Percentiles rank a stretch among this genome's conserved stretches.
phyloP scores from a whole-genome alignment of 2,888 invertebrate species.

The Cyrtodaria siliqua region DNA sequence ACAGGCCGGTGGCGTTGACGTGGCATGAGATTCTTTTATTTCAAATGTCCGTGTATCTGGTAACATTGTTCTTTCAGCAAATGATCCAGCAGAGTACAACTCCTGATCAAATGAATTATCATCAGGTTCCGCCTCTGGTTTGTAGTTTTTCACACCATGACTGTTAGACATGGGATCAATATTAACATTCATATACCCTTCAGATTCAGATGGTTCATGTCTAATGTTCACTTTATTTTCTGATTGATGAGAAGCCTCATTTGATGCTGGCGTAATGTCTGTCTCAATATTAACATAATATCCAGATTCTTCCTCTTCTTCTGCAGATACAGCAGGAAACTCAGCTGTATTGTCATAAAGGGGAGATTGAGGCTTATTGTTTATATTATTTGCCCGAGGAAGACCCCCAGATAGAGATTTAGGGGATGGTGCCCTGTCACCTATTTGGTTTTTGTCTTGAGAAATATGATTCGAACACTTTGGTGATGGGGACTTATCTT shows the following conservation, averaged over 20 bases:
- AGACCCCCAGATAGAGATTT: too few species aligned
- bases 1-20: neutral
- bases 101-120: neutral
- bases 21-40: neutral
- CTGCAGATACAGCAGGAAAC: too few species aligned
- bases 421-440: neutral
- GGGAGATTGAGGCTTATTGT: neutral
- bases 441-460: conserved; percentile 5
- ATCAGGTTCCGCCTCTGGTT: neutral
- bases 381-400: neutral
- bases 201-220: neutral
- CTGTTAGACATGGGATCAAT: neutral
- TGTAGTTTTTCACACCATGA: conserved; percentile 2
- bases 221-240: neutral
- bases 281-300: too few species aligned
- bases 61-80: too few species aligned
- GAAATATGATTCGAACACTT: conserved; percentile 4
- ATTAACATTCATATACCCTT: neutral
- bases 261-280: neutral
- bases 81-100: neutral
- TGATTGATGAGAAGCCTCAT: too few species aligned
- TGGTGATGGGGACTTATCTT: neutral
- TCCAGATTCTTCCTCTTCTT: too few species aligned
- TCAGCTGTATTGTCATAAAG: too few species aligned
- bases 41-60: too few species aligned